These are phyloP conservation scores for Slavum lentiscoides DNA, from an alignment of 2,888 invertebrate species.

Conservation along the genomic window DNA sequence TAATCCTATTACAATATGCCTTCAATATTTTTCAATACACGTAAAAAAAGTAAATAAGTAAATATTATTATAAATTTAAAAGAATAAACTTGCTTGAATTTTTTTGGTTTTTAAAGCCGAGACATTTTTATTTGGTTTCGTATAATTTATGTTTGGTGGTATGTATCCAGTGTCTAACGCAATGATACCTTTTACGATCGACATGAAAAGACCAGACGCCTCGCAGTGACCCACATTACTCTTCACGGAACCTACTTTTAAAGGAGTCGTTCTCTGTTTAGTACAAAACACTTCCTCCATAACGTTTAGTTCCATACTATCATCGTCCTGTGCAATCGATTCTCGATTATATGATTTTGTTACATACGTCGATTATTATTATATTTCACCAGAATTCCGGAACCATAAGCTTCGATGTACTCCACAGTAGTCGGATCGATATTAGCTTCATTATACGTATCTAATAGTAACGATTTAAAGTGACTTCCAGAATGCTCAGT, in stretches of 20 bases:
- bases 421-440: slow-evolving; percentile 59
- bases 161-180: slow-evolving; percentile 57
- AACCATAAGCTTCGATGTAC: slow-evolving; percentile 65
- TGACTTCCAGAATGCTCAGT: neutral
- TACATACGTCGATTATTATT: too few species aligned
- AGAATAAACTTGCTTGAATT: slow-evolving; percentile 55
- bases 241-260: slow-evolving; percentile 66
- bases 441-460: slow-evolving; percentile 61
- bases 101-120: slow-evolving; percentile 55
- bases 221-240: slow-evolving; percentile 69
- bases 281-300: slow-evolving; percentile 54
- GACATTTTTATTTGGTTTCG: slow-evolving; percentile 55
- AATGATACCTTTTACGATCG: slow-evolving; percentile 61
- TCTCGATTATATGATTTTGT: neutral
- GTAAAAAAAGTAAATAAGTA: too few species aligned
- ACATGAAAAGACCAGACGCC: slow-evolving; percentile 61
- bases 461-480: slow-evolving; percentile 9
- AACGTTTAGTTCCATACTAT: slow-evolving; percentile 55
- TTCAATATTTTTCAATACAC: too few species aligned
- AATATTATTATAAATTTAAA: neutral
- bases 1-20: too few species aligned
- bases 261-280: slow-evolving; percentile 58
- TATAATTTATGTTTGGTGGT: slow-evolving; percentile 57
- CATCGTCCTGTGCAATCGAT: slow-evolving; percentile 58
- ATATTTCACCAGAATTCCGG: slow-evolving; percentile 59